These are phyloP conservation scores for Chouioia cunea DNA, from an alignment of 2,888 invertebrate species.

Conservation along the genomic window DNA sequence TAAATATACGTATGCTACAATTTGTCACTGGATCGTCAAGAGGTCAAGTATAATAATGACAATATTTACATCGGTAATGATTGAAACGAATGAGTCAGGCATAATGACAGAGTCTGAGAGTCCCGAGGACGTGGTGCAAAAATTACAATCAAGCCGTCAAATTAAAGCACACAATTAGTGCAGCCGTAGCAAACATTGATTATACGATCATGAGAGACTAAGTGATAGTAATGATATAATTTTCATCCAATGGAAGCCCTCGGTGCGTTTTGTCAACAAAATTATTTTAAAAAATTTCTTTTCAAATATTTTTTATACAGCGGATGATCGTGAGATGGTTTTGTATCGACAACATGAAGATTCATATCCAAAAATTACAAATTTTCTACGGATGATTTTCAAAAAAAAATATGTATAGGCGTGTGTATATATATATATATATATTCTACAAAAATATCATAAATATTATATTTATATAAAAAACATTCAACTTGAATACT, in stretches of 20 bases:
- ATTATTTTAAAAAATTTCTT: slow-evolving; percentile 13
- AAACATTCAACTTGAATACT: too few relatives aligned
- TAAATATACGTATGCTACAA: too few relatives aligned
- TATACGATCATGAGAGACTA: slow-evolving; percentile 40
- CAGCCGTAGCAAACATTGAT: slow-evolving; percentile 63
- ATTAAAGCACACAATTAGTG: slow-evolving; percentile 65
- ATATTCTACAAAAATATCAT: too few relatives aligned
- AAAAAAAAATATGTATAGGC: too few relatives aligned
- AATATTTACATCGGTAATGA: too few relatives aligned
- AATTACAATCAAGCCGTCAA: slow-evolving; percentile 61
- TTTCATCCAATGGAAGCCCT: slow-evolving; percentile 51
- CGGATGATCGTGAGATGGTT: not conserved
- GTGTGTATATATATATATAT: too few relatives aligned
- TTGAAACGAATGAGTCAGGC: slow-evolving; percentile 19
- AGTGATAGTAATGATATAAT: slow-evolving; percentile 27
- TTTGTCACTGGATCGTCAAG: too few relatives aligned
- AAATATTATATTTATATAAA: too few relatives aligned
- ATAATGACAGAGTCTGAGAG: slow-evolving; percentile 33
- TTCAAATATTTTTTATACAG: not conserved
- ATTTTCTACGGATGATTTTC: not conserved
- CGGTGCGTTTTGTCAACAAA: slow-evolving; percentile 19
- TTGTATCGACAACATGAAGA: not conserved
- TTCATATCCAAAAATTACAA: slow-evolving; percentile 2
- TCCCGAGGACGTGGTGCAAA: slow-evolving; percentile 54
- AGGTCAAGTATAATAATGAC: too few relatives aligned